A percentile compares a stretch with the other conserved stretches of the same genome.
These are phyloP conservation scores for Thymelicus sylvestris DNA, from an alignment of 2,888 invertebrate genomes.

Conservation along the genomic window DNA sequence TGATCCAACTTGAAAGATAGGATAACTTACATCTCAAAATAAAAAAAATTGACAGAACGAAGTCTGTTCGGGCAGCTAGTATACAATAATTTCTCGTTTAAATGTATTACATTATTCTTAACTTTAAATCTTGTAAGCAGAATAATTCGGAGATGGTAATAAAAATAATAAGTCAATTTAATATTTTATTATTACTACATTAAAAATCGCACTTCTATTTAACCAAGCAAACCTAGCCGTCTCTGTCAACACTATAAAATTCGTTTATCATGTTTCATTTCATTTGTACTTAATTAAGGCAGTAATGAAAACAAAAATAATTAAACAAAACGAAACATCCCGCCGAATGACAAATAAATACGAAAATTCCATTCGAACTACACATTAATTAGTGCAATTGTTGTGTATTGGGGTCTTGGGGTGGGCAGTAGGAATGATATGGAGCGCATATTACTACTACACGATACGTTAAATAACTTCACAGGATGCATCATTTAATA, in stretches of 20 bases:
- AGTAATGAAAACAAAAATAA: constrained; percentile 43
- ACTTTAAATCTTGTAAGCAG: too few relatives aligned
- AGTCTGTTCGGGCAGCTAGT: too few relatives aligned
- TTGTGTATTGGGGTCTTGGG: constrained; percentile 51
- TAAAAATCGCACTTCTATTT: not conserved
- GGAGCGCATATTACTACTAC: constrained; percentile 49
- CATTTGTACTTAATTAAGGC: constrained; percentile 31
- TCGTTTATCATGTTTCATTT: constrained; percentile 29
- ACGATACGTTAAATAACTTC: too few relatives aligned
- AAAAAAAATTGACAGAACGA: too few relatives aligned
- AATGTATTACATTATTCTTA: too few relatives aligned
- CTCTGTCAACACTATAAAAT: constrained; percentile 26
- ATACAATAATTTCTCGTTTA: too few relatives aligned
- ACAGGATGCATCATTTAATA: too few relatives aligned
- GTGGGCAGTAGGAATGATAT: constrained; percentile 46
- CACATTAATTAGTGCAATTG: constrained; percentile 77
- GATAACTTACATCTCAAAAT: too few relatives aligned
- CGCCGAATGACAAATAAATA: constrained; percentile 57
- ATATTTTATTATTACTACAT: not conserved
- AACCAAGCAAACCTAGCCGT: not conserved
- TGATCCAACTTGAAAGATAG: too few relatives aligned
- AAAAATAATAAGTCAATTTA: too few relatives aligned
- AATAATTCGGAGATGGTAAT: too few relatives aligned
- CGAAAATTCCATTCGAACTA: constrained; percentile 57
- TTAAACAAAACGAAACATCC: constrained; percentile 45